Evolutionary conservation across 2,888 invertebrate genomes (phyloP).

Genomic region (Epinotia demarniana): DNA sequence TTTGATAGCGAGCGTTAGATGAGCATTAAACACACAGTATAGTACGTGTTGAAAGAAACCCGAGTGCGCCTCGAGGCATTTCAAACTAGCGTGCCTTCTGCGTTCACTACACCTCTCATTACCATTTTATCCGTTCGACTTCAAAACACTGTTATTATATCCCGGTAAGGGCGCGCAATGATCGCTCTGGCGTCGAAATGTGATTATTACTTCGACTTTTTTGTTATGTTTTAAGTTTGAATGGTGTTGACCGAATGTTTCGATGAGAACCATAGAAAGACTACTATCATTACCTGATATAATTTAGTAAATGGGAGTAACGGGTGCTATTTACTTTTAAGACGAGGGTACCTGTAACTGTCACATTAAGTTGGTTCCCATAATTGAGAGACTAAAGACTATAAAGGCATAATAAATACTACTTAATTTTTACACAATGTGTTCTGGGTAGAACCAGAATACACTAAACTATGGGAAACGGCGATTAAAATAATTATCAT

Average conservation of each 20-base stretch:
- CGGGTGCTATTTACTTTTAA: conserved; percentile 21
- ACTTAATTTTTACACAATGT: too few species aligned
- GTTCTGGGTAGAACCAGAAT: not conserved
- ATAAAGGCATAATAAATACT: too few species aligned
- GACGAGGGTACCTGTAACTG: not conserved
- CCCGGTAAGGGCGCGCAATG: conserved; percentile 75
- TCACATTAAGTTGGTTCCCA: not conserved
- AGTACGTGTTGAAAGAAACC: conserved; percentile 82
- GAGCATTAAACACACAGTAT: conserved; percentile 79
- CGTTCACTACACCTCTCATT: conserved; percentile 69
- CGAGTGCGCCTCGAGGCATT: conserved; percentile 70
- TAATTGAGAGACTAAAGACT: too few species aligned
- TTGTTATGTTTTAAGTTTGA: conserved; percentile 66
- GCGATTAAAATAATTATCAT: too few species aligned
- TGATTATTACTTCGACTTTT: conserved; percentile 59
- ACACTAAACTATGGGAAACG: not conserved
- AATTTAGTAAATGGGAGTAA: conserved; percentile 49
- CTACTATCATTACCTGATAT: conserved; percentile 53
- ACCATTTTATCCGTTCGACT: conserved; percentile 74
- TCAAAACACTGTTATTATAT: conserved; percentile 79
- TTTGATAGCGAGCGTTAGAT: conserved; percentile 73
- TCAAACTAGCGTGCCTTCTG: conserved; percentile 71
- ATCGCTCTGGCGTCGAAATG: conserved; percentile 69
- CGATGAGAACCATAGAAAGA: conserved; percentile 54
- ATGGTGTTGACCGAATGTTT: conserved; percentile 51